A percentile compares a stretch with the other conserved stretches of the same genome.
phyloP scores from a whole-genome alignment of 1,140 invertebrate species.

The Drosophila pachea region DNA sequence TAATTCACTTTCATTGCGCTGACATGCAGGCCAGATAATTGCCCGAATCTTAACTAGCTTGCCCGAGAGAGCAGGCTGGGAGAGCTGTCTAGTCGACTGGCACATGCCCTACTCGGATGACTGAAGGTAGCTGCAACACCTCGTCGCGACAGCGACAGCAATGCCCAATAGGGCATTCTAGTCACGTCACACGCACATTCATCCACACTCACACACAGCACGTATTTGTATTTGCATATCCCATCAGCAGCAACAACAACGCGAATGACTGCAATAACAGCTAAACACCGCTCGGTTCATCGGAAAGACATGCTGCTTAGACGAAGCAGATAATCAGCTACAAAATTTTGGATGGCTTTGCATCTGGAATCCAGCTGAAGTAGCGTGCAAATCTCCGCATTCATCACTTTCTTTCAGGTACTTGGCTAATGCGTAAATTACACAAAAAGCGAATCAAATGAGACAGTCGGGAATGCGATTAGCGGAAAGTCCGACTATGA shows the following conservation, averaged over 20 bases:
- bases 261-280: constrained; percentile 11
- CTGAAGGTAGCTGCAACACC: not conserved
- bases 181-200: constrained; percentile 41
- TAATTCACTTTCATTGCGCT: constrained; percentile 61
- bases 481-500: not conserved
- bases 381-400: constrained; percentile 65
- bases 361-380: constrained; percentile 52
- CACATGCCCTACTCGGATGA: constrained; percentile 38
- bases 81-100: constrained; percentile 22
- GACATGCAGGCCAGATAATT: constrained; percentile 32
- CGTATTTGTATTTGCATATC: constrained; percentile 54
- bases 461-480: constrained; percentile 1
- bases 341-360: constrained; percentile 56
- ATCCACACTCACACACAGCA: constrained; percentile 28
- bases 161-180: constrained; percentile 17
- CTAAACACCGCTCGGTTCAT: constrained; percentile 47
- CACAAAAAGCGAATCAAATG: constrained; percentile 37
- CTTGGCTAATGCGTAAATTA: constrained; percentile 73
- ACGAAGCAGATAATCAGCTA: constrained; percentile 49
- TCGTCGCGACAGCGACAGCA: not conserved
- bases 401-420: constrained; percentile 70
- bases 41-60: constrained; percentile 12
- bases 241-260: constrained; percentile 22
- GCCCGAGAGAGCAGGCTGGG: not conserved
- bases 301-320: constrained; percentile 21